Percentiles rank a stretch among this genome's conserved stretches.
Conservation (phyloP, 2,888 invertebrate genomes). For the Leptodirus hochenwartii region DNA sequence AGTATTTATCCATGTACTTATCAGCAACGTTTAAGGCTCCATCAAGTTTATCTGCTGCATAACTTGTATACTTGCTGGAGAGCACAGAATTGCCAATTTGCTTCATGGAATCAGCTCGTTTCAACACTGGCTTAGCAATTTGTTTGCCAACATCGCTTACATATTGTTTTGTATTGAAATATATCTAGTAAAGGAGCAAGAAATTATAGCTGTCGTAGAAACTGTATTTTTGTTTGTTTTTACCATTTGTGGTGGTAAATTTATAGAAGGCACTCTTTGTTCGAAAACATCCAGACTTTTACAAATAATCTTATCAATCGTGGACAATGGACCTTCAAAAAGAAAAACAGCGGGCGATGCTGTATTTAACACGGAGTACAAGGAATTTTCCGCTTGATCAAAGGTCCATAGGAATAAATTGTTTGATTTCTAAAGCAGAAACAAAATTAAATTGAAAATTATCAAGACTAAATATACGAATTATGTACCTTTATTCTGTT, state of each 20-base stretch:
- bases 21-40: conserved; percentile 61
- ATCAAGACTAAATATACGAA: conserved; percentile 2
- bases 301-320: conserved; percentile 60
- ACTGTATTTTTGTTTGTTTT: conserved; percentile 18
- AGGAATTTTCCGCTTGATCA: conserved; percentile 53
- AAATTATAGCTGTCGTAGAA: conserved; percentile 1
- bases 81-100: conserved; percentile 52
- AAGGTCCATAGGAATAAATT: conserved; percentile 58
- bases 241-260: conserved; percentile 72
- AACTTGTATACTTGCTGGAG: conserved; percentile 51
- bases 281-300: conserved; percentile 74
- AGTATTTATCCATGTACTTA: conserved; percentile 63
- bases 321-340: conserved; percentile 51
- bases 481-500: conserved; percentile 48
- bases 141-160: conserved; percentile 35
- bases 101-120: conserved; percentile 68
- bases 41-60: conserved; percentile 56
- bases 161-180: conserved; percentile 60
- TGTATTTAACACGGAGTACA: conserved; percentile 51
- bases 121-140: conserved; percentile 48
- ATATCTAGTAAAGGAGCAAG: conserved; percentile 38
- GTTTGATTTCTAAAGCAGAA: conserved; percentile 42
- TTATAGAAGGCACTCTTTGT: conserved; percentile 61
- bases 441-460: neutral
- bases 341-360: conserved; percentile 56